phyloP scores from a whole-genome alignment of 2,888 invertebrate species.

The Hirtodrosophila trivittata region DNA sequence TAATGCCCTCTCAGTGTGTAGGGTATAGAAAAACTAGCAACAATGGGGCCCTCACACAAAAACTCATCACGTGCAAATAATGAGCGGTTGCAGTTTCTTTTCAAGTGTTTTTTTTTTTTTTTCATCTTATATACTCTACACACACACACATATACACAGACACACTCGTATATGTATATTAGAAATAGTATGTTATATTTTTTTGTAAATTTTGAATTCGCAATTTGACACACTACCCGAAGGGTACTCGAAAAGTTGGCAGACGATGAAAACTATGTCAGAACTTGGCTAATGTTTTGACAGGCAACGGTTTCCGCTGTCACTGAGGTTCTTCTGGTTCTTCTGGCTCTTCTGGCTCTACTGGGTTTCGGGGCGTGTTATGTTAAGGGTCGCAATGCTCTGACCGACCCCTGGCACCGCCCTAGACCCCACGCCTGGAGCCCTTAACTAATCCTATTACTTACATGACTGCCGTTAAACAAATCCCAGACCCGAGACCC shows the following conservation, averaged over 20 bases:
- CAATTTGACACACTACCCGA: slow-evolving; percentile 16
- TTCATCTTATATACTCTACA: not conserved
- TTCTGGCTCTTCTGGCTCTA: no score
- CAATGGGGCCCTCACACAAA: not conserved
- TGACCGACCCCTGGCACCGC: slow-evolving; percentile 6
- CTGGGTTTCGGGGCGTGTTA: not conserved
- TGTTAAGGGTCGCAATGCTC: slow-evolving; percentile 7
- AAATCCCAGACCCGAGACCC: slow-evolving; percentile 37
- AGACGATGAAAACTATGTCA: slow-evolving; percentile 42
- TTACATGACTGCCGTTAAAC: slow-evolving; percentile 61
- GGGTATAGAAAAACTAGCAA: not conserved
- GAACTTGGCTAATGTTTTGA: not conserved
- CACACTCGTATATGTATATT: not conserved
- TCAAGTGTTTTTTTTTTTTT: slow-evolving; percentile 1
- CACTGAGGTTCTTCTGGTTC: no score
- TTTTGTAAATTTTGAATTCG: not conserved
- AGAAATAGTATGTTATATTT: not conserved
- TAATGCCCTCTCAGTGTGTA: no score
- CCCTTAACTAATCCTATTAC: slow-evolving; percentile 67
- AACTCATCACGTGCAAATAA: slow-evolving; percentile 1
- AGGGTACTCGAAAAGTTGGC: slow-evolving; percentile 30
- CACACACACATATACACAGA: not conserved
- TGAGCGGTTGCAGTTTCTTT: slow-evolving; percentile 1
- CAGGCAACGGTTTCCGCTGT: not conserved
- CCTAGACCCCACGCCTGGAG: slow-evolving; percentile 1